A percentile compares a stretch with the other conserved stretches of the same genome.
These are phyloP conservation scores for Trachelus iudaicus DNA, from an alignment of 2,888 invertebrate genomes.

Conservation along the genomic window DNA sequence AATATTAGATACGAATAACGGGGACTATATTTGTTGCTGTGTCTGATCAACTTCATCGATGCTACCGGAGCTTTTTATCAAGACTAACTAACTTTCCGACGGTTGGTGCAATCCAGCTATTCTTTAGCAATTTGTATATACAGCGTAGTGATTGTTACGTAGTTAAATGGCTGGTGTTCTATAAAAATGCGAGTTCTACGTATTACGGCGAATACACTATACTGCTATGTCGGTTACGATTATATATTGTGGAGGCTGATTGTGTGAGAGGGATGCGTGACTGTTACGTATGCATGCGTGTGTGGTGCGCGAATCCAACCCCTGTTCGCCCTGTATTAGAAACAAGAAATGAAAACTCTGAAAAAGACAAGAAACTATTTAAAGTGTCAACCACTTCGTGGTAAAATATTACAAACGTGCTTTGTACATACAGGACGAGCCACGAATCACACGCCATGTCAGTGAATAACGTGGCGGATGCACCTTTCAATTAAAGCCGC, in stretches of 20 bases:
- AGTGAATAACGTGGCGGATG: background rate
- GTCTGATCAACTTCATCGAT: background rate
- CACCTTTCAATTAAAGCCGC: background rate
- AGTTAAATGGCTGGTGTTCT: conserved; percentile 60
- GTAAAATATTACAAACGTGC: background rate
- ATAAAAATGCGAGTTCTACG: conserved; percentile 44
- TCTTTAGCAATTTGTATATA: conserved; percentile 60
- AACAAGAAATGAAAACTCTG: background rate
- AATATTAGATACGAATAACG: background rate
- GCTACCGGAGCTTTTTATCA: background rate
- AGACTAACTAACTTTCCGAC: conserved; percentile 13
- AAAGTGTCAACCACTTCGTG: background rate
- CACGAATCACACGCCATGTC: background rate
- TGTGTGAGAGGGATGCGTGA: background rate
- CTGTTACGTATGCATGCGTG: background rate
- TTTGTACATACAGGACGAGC: background rate
- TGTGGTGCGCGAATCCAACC: background rate
- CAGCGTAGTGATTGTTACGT: conserved; percentile 60
- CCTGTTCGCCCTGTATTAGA: background rate
- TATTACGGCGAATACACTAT: conserved; percentile 26
- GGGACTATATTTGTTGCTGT: background rate
- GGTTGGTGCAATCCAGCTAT: conserved; percentile 49
- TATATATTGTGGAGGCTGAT: background rate
- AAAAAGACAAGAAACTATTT: background rate
- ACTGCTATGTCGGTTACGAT: background rate